Evolutionary conservation across 1,140 invertebrate genomes (phyloP).

Genomic region (Spodoptera frugiperda): DNA sequence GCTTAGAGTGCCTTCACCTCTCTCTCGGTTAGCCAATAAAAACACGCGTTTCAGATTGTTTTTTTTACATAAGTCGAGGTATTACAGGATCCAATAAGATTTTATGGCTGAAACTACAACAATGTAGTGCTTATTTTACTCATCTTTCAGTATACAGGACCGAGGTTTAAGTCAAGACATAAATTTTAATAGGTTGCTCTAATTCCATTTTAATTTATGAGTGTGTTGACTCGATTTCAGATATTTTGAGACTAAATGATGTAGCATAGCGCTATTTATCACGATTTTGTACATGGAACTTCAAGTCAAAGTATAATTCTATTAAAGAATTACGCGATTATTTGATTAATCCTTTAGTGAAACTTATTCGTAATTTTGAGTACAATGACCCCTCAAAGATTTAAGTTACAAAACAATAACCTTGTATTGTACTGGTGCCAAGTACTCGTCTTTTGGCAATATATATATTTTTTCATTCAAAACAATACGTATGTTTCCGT

Average conservation of each 20-base stretch:
- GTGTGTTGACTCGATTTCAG: conserved; percentile 6
- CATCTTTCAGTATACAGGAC: conserved; percentile 7
- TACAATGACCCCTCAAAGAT: too few relatives aligned
- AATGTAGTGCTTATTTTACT: conserved; percentile 9
- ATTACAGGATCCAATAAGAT: not conserved
- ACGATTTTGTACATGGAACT: too few relatives aligned
- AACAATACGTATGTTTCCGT: not conserved
- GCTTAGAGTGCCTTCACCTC: conserved; percentile 16
- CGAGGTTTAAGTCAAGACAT: not conserved
- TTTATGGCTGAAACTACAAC: conserved; percentile 21
- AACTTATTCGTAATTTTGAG: too few relatives aligned
- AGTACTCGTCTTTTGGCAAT: too few relatives aligned
- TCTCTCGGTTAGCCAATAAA: not conserved
- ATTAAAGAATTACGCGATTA: not conserved
- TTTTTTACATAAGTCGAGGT: conserved; percentile 3
- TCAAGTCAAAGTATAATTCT: not conserved
- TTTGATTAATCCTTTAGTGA: not conserved
- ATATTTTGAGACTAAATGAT: too few relatives aligned
- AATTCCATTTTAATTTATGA: conserved; percentile 8
- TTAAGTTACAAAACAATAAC: too few relatives aligned
- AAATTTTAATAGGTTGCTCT: conserved; percentile 23
- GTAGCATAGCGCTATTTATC: too few relatives aligned
- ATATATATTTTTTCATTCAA: too few relatives aligned
- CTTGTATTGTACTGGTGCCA: too few relatives aligned
- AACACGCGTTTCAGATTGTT: not conserved